Conservation (phyloP, 2,888 invertebrate genomes). For the Imbricaverruca yamaguchii region DNA sequence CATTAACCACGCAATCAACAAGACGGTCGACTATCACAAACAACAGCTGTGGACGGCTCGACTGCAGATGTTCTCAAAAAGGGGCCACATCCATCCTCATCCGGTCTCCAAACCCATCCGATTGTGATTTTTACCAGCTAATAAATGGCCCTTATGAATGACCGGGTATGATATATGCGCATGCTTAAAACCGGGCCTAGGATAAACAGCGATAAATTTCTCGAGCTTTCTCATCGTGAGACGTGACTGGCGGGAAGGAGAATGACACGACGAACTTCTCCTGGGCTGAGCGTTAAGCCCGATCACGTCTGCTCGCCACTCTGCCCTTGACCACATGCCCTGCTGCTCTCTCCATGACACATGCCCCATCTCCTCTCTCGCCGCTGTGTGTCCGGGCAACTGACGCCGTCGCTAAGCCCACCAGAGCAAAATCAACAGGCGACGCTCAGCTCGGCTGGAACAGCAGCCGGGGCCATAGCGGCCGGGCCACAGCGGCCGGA, state of each 20-base stretch:
- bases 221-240: too few relatives aligned
- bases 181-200: background rate
- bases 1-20: conserved; percentile 1
- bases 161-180: conserved; percentile 4
- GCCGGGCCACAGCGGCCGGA: too few relatives aligned
- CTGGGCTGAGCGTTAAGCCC: too few relatives aligned
- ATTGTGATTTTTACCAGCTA: conserved; percentile 20
- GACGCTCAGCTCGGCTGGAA: background rate
- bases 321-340: background rate
- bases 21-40: background rate
- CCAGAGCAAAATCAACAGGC: background rate
- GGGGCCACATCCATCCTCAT: background rate
- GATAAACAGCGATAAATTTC: conserved; percentile 6
- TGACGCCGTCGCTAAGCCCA: background rate
- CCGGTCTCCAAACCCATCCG: conserved; percentile 8
- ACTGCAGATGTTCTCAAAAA: background rate
- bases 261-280: too few relatives aligned
- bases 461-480: background rate
- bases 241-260: too few relatives aligned
- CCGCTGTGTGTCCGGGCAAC: too few relatives aligned
- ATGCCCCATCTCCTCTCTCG: background rate
- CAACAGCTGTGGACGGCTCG: conserved; percentile 3
- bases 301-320: too few relatives aligned
- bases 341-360: background rate
- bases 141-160: conserved; percentile 21